phyloP scores from a whole-genome alignment of 2,113 vertebrate species.

The Marmota flaviventris region DNA sequence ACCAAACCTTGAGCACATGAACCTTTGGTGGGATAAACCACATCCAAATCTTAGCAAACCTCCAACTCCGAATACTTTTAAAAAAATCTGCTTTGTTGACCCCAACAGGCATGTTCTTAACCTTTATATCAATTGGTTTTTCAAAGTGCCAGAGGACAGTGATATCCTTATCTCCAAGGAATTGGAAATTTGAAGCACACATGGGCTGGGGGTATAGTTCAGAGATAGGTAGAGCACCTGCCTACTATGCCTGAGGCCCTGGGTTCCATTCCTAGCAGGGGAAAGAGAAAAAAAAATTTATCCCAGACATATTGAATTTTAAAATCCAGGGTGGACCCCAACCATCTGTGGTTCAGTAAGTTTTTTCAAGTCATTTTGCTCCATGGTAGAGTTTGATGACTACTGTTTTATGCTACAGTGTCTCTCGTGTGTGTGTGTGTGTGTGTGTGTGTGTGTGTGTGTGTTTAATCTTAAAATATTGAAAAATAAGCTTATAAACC shows the following conservation, averaged over 20 bases:
- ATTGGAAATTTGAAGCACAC: background rate
- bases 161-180: background rate
- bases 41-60: too few relatives aligned
- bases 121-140: background rate
- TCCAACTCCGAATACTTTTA: too few relatives aligned
- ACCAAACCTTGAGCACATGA: background rate
- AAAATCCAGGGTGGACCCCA: accelerated
- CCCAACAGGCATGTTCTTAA: background rate
- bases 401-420: background rate
- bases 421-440: background rate
- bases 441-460: too few relatives aligned
- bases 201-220: background rate
- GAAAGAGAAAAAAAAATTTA: background rate
- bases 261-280: background rate
- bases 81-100: background rate
- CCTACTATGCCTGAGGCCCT: accelerated
- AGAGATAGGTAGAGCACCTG: too few relatives aligned
- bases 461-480: background rate
- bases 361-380: background rate
- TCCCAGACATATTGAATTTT: background rate
- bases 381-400: background rate
- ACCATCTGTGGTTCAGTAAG: background rate
- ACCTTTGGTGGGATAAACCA: background rate
- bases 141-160: background rate
- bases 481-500: background rate